Evolutionary conservation across 2,797 vertebrate genomes (phyloP).

Genomic region (Bradypodion pumilum): DNA sequence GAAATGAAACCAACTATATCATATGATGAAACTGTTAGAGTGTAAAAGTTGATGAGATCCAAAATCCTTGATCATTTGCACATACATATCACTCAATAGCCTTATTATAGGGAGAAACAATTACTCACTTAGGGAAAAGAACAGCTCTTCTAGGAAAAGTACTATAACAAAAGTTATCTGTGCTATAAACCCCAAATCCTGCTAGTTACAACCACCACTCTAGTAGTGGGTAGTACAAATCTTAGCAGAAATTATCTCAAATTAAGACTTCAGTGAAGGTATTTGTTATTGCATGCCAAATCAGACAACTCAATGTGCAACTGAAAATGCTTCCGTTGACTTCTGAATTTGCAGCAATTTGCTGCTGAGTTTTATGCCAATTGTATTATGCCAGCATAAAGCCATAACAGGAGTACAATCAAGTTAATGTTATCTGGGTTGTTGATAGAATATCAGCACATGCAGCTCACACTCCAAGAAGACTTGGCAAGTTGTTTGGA

Average conservation of each 20-base stretch:
- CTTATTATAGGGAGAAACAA: neutral
- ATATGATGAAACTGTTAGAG: neutral
- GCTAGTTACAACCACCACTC: no score
- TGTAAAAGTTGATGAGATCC: conserved; percentile 3
- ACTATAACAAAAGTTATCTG: conserved; percentile 9
- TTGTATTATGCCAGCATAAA: no score
- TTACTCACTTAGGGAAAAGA: conserved; percentile 27
- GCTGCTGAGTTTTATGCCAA: no score
- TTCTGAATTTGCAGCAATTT: no score
- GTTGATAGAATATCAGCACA: neutral
- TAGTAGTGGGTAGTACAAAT: no score
- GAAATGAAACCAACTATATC: neutral
- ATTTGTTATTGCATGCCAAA: no score
- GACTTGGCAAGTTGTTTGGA: neutral
- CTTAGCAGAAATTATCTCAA: no score
- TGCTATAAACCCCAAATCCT: neutral
- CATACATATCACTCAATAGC: neutral
- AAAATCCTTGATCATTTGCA: conserved; percentile 28
- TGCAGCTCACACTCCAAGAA: neutral
- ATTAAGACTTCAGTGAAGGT: no score
- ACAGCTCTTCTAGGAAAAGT: neutral
- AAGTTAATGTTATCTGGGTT: conserved; percentile 15
- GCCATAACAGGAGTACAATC: neutral
- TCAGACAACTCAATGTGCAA: no score
- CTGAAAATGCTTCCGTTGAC: no score